Evolutionary conservation across 2,888 invertebrate genomes (phyloP), one percentile per base, ranked within the genome.

Genomic region (Apoderus coryli): DNA sequence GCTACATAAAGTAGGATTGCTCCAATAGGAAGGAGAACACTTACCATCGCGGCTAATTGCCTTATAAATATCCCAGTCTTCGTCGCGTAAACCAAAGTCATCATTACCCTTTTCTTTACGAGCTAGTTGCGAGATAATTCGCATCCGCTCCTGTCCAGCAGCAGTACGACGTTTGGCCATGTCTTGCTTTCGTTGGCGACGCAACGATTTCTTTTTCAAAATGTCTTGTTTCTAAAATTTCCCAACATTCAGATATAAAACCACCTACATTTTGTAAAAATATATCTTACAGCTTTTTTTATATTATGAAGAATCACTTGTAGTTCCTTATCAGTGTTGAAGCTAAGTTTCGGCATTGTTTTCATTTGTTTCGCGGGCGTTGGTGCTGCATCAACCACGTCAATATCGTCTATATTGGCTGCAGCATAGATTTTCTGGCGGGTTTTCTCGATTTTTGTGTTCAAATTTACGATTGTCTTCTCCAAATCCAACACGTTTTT

Each of bases 61-160:
- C 61, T 92, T 92, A 51, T 93, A 93, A 2, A 92, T 89, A 59
- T 92, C 89, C 92, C 92, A 93, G 54, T 93, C 92, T 49, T 88
- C 86, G 56, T 92, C 92, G 44, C 86, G 70, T 61, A 81, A 75
- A 15, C 92, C 92, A 61, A 93, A 93, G 54, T 92, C 90, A 49
- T 90, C 89, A 37, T 77, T 74, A 43, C 78, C 70, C 46, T 74
- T 76, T 46, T 77, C 77, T 47, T 76, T 76, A 14, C 71, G 62
- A 2, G 92, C 90, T 35, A 93, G 65, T 46, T 84, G 81, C 27
- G 88, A 89, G 40, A 93, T 89, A 43, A 92, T 80, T 43, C 88
- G 69, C 92, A 93, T 93, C 44, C 92, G 69, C 59, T 92, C 89
- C 46, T 90, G 90, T 2, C 90, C 89, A 0, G 92, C 92, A 23